phyloP scores from a whole-genome alignment of 2,797 vertebrate genomes.

The Cyprinodon diabolis region DNA sequence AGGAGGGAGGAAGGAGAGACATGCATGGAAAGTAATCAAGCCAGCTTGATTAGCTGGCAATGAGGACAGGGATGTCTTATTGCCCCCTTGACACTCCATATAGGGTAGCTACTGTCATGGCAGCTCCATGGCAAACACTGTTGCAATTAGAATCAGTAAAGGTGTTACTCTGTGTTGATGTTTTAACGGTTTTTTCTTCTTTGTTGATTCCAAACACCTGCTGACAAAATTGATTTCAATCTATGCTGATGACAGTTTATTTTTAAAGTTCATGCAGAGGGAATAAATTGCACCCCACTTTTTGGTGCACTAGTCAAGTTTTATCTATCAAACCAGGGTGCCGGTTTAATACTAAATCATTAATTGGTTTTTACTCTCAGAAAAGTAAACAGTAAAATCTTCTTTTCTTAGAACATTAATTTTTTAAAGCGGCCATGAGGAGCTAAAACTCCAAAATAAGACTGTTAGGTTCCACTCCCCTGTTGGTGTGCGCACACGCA shows the following conservation, averaged over 20 bases:
- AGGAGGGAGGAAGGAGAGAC: slow-evolving; percentile 86
- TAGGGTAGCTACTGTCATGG: slow-evolving; percentile 70
- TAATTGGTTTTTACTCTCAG: slow-evolving; percentile 14
- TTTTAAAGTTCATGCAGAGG: slow-evolving; percentile 15
- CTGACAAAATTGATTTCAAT: slow-evolving; percentile 8
- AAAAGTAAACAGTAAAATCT: slow-evolving; percentile 35
- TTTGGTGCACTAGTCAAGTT: slow-evolving; percentile 3
- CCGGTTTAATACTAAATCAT: slow-evolving; percentile 17
- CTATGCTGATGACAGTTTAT: slow-evolving; percentile 9
- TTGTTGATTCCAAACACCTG: slow-evolving; percentile 1
- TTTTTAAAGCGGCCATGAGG: slow-evolving; percentile 43
- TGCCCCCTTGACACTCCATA: slow-evolving; percentile 85
- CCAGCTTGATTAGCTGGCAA: slow-evolving; percentile 93
- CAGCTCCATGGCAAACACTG: slow-evolving; percentile 57
- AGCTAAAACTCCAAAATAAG: slow-evolving; percentile 27
- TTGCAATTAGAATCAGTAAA: slow-evolving; percentile 65
- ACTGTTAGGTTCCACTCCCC: slow-evolving; percentile 38
- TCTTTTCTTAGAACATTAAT: slow-evolving; percentile 18
- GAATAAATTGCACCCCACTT: not conserved
- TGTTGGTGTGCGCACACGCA: slow-evolving; percentile 24
- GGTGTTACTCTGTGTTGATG: slow-evolving; percentile 56
- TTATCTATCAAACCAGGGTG: too few relatives aligned
- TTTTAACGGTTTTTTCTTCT: slow-evolving; percentile 49
- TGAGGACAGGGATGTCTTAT: slow-evolving; percentile 91
- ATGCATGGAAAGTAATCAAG: slow-evolving; percentile 99